Evolutionary conservation across 2,797 vertebrate genomes (phyloP), one percentile per base, ranked within the genome.

Genomic region (Myripristis jacobus): DNA sequence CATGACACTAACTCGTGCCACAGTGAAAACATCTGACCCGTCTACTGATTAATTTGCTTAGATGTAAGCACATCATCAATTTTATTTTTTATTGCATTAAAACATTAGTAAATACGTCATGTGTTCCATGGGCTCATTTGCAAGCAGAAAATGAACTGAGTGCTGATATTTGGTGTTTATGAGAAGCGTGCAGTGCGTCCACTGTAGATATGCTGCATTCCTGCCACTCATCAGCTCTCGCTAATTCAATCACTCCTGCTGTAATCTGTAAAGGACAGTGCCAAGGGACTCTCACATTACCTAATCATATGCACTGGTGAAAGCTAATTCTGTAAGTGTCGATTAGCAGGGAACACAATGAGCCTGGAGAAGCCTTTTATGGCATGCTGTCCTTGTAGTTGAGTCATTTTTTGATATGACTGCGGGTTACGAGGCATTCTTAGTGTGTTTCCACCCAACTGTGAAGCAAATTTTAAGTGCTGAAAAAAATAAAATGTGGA

Each of bases 301-400:
- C 58, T 70, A 48, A 77, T 70, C 58, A 69, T 58, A 73, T 66
- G 64, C 57, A 66, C 21, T 57, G 41, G 66, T 60, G 18, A 41
- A 73, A 41, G 55, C 48, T 75, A 79, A 75, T 85, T 81, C 41
- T 63, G 58, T 85, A 73, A 65, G 67, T 7, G 36, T 57, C 34
- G 18, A 73, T 70, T 73, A 75, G 62, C 67, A 58, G n/a, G 29
- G 59, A 80, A 61, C 73, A 69, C 43, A 71, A 47, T 64, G 54
- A 75, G 43, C 48, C 56, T 38, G 38, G 43, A 19, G 61, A 48
- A 41, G 36, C 47, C 29, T 46, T 46, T 70, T 52, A 36, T 69
- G 11, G 58, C 47, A 22, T n/a, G 27, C 22, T 46, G 56, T 38
- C 38, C 27, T 54, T 58, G 46, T 44, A 44, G 66, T 21, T 46